Base-by-base conservation (phyloP, 37 sponge, comb jelly and placozoan genomes). In the Cliona cf. orientalis region DNA sequence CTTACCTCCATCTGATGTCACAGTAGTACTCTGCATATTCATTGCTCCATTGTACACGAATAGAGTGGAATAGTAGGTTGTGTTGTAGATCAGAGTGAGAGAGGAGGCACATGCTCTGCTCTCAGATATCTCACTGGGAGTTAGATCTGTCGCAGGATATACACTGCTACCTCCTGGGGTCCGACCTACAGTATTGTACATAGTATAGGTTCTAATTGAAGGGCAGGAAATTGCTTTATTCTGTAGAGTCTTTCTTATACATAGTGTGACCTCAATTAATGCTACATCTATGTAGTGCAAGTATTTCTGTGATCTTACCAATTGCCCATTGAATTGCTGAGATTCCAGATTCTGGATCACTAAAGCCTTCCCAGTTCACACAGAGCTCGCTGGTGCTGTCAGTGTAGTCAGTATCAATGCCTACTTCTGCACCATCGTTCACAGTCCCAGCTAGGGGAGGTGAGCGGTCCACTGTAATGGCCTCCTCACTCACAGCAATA, bases 41-140 rank as follows among this genome's bases (percentile, higher is more conserved):
- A 75, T 60, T 1, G 81, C 91, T 22, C 78, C 84, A 74, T 95
- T 95, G 80, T 22, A 29, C 11, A 66, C 86, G n/a, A 41, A 34
- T 0, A 95, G 35, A n/a, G 87, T 86, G 32, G 92, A 92, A 49
- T 92, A 92, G 80, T 95, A 95, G 21, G 79, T 80, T 39, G 71
- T 46, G n/a, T 82, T 83, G 39, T 64, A 70, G 0, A 2, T 37
- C 21, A 91, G 87, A 0, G 43, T 0, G 22, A 91, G 75, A 14
- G 80, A 91, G 65, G 5, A 19, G 28, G 11, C 35, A 38, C 94
- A 94, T 6, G 81, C 89, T 12, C 5, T 32, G 31, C 64, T 35
- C 42, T 46, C 25, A 0, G 12, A 17, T 37, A 80, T 67, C 66
- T 87, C 88, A 3, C 21, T 32, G 0, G 42, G 63, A 7, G 85